Base-by-base conservation (phyloP, 2,888 invertebrate genomes). In the Yponomeuta cagnagella region DNA sequence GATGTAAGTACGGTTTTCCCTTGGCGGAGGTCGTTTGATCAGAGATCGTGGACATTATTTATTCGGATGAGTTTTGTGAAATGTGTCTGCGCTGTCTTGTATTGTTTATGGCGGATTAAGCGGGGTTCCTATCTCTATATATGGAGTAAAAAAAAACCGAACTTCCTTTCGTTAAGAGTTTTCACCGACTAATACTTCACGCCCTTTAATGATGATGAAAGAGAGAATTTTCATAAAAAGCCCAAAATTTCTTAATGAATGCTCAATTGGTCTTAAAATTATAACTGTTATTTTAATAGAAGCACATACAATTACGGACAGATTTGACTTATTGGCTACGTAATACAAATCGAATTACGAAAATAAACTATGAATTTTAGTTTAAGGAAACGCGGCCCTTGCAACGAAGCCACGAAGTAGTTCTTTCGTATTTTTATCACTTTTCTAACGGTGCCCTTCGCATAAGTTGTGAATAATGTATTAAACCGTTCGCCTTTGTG, bases 61-160 rank as follows among this genome's bases (percentile, higher is more conserved):
- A 71, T 67, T 23, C 71, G 71, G 71, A 71, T 71, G 71, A 71
- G 68, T 71, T 63, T 71, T 71, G 71, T 37, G 64, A 71, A 71
- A 71, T 68, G 68, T 68, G 63, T 63, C 68, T 68, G 63, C 43
- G 37, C 31, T 68, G 68, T 43, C 37, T 71, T 68, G 68, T 65
- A 71, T 71, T 71, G 71, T 71, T 71, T 71, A 71, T 71, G 68
- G 71, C 48, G 71, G 71, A 71, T 71, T 71, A 71, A 71, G 68
- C 71, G 12, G 30, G 65, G 23, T 31, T 15, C 66, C 33, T 70
- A 15, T 10, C 12, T 63, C 37, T 33, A 33, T 63, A 9, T 10
- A 31, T 37, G 23, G 30, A 69, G 33, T 31, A 23, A 43, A 10
- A 31, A 2, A n/a, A 8, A 48, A n/a, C 43, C 2, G 43, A 43